phyloP scores from a whole-genome alignment of 2,113 vertebrate species.

The Pelodiscus sinensis region DNA sequence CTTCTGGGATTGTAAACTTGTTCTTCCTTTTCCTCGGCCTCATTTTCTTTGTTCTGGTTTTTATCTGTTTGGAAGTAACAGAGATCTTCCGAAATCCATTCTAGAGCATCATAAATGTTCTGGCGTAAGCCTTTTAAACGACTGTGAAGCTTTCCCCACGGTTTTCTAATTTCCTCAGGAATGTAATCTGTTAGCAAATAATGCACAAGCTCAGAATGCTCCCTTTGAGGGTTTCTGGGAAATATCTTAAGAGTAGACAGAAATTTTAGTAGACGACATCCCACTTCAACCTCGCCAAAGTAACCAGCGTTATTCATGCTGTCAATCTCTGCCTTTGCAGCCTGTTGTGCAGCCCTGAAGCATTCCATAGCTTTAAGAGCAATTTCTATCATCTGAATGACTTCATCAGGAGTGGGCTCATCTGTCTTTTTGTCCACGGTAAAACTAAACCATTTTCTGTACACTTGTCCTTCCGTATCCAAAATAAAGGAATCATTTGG shows the following conservation, averaged over 20 bases:
- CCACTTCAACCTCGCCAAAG: conserved; percentile 82
- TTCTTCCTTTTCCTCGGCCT: conserved; percentile 73
- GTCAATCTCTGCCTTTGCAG: conserved; percentile 75
- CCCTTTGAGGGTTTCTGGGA: conserved; percentile 22
- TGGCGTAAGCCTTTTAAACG: conserved; percentile 75
- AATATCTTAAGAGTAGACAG: conserved; percentile 78
- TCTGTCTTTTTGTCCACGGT: conserved; percentile 68
- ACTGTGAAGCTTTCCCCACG: conserved; percentile 78
- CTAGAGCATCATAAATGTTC: conserved; percentile 78
- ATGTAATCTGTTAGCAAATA: conserved; percentile 82
- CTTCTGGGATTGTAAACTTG: conserved; percentile 74
- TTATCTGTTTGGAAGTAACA: conserved; percentile 86
- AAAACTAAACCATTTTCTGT: conserved; percentile 80
- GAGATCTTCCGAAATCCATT: conserved; percentile 86
- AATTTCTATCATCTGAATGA: conserved; percentile 69
- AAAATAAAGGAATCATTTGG: conserved; percentile 85
- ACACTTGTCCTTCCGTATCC: conserved; percentile 87
- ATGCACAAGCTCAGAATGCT: conserved; percentile 70
- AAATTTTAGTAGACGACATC: conserved; percentile 77
- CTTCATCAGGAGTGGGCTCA: conserved; percentile 45
- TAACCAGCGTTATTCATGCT: conserved; percentile 77
- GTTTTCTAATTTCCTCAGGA: conserved; percentile 71
- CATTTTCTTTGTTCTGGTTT: conserved; percentile 40
- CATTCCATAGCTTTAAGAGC: conserved; percentile 83
- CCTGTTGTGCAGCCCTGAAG: conserved; percentile 79